Evolutionary conservation across 1,140 invertebrate genomes (phyloP), one percentile per base, ranked within the genome.

Genomic region (Brachystomella parvula): DNA sequence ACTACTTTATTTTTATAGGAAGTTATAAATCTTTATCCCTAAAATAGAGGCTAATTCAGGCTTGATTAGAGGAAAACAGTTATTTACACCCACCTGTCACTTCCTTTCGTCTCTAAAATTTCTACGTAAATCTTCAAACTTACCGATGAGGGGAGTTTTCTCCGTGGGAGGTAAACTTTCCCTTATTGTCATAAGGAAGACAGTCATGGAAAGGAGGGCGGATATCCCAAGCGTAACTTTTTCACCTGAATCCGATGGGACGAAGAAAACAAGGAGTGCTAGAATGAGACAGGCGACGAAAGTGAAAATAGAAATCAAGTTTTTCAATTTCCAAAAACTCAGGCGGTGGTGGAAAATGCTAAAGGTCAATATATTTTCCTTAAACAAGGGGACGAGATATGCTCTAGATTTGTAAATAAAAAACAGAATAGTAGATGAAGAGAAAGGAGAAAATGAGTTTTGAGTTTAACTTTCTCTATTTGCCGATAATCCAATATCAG

Each of bases 151-250:
- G 2, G 92, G 92, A 1, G 89, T 92, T 77, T 94, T 92, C 73
- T 93, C 90, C 1, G 91, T 94, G 0, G 92, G 91, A n/a, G 92
- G 92, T 73, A 94, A 81, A 53, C 87, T 90, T 76, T 95, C 91
- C 60, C 90, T 80, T 24, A 95, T 93, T 19, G 92, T 89, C 91
- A 95, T 94, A 1, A 95, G 80, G 77, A 94, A 94, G 12, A 95
- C 92, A 0, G 92, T 94, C 88, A 94, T 94, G 2, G 90, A 93
- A 2, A 95, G 82, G 0, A 95, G 81, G 0, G 91, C 90, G 59
- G 89, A 92, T 66, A 94, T 94, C 26, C 92, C 90, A 29, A 90
- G 79, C 12, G 67, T 71, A 28, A 71, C 88, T 78, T 94, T 94
- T 77, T 94, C 91, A 1, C 92, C 92, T 1, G 89, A 92, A 75